Evolutionary conservation across 2,113 vertebrate species (phyloP).

Genomic region (Cavia porcellus): DNA sequence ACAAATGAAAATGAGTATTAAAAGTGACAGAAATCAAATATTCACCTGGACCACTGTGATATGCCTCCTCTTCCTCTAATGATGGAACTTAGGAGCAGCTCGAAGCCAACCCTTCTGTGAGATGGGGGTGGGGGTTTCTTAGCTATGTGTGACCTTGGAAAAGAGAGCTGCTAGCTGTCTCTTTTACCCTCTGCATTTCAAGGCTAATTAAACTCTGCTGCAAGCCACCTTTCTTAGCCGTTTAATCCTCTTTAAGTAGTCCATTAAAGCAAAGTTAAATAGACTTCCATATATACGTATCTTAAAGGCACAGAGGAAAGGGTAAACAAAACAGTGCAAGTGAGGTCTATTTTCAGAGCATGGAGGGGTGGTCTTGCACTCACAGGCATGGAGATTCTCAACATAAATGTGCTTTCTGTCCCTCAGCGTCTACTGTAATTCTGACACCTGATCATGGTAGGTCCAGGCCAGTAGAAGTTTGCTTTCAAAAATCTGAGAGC

Average conservation of each 20-base stretch:
- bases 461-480: fast-evolving
- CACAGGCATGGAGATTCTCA: background rate
- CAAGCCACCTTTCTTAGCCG: too few relatives aligned
- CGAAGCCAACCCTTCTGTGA: background rate
- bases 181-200: background rate
- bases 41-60: conserved; percentile 56
- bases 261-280: background rate
- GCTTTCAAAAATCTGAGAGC: background rate
- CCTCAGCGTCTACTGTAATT: too few relatives aligned
- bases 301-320: background rate
- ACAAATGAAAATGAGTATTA: conserved; percentile 55
- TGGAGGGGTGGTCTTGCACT: fast-evolving
- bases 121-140: background rate
- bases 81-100: background rate
- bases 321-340: background rate
- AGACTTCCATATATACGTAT: background rate
- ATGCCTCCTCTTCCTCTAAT: conserved; percentile 24
- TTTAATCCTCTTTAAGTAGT: background rate
- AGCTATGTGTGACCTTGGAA: background rate
- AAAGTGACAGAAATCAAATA: conserved; percentile 66
- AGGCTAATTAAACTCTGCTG: background rate
- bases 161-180: fast-evolving
- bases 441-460: fast-evolving
- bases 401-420: background rate
- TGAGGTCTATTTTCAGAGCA: fast-evolving